Evolutionary conservation across 2,113 vertebrate species (phyloP), one percentile per base, ranked within the genome.

Genomic region (Pseudonaja textilis): DNA sequence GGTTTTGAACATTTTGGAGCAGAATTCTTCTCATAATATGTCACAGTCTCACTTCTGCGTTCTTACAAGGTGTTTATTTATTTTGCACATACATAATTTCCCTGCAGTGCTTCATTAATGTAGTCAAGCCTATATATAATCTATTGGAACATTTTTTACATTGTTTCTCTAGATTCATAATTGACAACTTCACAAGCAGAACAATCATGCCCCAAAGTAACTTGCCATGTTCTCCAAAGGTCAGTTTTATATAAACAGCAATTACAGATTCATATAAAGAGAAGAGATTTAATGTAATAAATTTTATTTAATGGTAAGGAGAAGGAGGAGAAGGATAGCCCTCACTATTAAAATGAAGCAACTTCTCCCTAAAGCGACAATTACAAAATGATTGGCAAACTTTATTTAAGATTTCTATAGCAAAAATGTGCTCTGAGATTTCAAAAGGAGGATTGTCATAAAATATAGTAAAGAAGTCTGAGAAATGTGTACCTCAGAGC

Each of bases 341-440:
- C 26, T 45, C 5, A 92, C n/a, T 93, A 64, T 34, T 69, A 47
- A 91, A 92, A 87, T 18, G 45, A 91, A 95, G 22, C 45, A 29
- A 56, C n/a, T 93, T 55, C 3, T 85, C 10, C 20, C 55, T 39
- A 50, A 87, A n/a, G 64, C 64, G 93, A 57, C 54, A 59, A 52
- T 92, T 88, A 91, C 25, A 54, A 4, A 55, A 8, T n/a, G 20
- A 2, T 23, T 91, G 85, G 23, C 42, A 23, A 69, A 59, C 0
- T 91, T 89, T 89, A 91, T 86, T 34, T 2, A 34, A 16, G 39
- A 12, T 8, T 50, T 85, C 3, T 10, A 90, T 22, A 18, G 50
- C 39, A 14, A 25, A 69, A 22, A 1, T 0, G 0, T 7, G 50
- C 88, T 91, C 54, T 81, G 42, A 2, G 23, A 42, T 89, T 0